Conservation (phyloP, 2,113 vertebrate genomes). For the Hydropotes inermis region DNA sequence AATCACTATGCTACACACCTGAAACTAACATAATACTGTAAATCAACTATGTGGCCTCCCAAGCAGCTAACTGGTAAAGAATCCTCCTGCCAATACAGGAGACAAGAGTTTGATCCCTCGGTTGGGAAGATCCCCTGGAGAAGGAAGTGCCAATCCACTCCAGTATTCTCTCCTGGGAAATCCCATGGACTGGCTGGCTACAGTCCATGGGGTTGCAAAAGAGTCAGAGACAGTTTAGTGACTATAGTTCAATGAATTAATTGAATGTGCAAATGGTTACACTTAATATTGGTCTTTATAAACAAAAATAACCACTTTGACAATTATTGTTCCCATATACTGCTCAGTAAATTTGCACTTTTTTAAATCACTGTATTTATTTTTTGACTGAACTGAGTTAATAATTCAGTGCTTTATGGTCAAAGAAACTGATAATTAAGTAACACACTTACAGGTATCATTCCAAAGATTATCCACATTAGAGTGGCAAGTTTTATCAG, state of each 20-base stretch:
- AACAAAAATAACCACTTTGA: neutral
- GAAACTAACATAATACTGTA: neutral
- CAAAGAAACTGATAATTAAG: neutral
- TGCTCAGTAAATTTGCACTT: neutral
- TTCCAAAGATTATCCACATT: neutral
- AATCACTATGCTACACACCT: neutral
- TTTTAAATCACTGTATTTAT: neutral
- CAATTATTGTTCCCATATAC: neutral
- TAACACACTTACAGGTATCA: neutral
- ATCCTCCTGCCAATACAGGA: neutral
- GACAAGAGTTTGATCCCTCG: neutral
- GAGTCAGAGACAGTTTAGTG: neutral
- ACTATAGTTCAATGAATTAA: neutral
- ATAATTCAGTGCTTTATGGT: neutral
- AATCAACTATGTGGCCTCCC: neutral
- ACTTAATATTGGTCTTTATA: neutral
- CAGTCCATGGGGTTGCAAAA: neutral
- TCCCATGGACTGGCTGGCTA: neutral
- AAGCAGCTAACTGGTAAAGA: neutral
- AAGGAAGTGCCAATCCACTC: neutral
- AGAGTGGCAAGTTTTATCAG: neutral
- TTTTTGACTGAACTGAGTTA: neutral
- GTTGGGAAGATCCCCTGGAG: neutral
- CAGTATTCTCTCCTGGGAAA: neutral
- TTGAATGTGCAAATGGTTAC: neutral